These are phyloP conservation scores for Drosophila neonasuta DNA, from an alignment of 2,888 invertebrate genomes.

Conservation along the genomic window DNA sequence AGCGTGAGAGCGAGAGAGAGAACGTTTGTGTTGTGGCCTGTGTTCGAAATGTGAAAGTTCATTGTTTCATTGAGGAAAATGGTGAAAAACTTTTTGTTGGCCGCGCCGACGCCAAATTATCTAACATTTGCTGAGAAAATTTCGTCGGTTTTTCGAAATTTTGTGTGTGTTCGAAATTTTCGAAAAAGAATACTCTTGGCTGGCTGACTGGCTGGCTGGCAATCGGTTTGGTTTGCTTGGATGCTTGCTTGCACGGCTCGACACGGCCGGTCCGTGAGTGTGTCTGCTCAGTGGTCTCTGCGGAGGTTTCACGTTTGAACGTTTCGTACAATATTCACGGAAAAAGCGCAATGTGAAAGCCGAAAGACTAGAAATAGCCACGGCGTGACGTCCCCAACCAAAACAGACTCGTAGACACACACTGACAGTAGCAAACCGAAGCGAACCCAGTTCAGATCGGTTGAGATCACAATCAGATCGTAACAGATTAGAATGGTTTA, in stretches of 20 bases:
- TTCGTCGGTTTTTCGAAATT: slow-evolving; percentile 33
- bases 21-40: slow-evolving; percentile 27
- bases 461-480: slow-evolving; percentile 17
- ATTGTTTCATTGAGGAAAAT: slow-evolving; percentile 77
- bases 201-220: slow-evolving; percentile 5
- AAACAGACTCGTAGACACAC: slow-evolving; percentile 46
- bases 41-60: slow-evolving; percentile 74
- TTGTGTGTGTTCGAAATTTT: too few species aligned
- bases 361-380: slow-evolving; percentile 72
- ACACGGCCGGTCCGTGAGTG: slow-evolving; percentile 28
- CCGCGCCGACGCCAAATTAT: slow-evolving; percentile 62
- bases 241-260: not conserved
- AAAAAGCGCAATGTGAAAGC: slow-evolving; percentile 77
- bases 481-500: not conserved
- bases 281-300: slow-evolving; percentile 81
- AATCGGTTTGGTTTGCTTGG: not conserved
- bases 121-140: slow-evolving; percentile 61
- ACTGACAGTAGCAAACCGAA: slow-evolving; percentile 63
- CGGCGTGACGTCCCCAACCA: slow-evolving; percentile 70
- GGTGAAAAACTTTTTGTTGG: slow-evolving; percentile 52
- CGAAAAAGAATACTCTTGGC: too few species aligned
- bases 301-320: slow-evolving; percentile 82
- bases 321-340: slow-evolving; percentile 74
- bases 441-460: slow-evolving; percentile 44
- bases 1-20: slow-evolving; percentile 14